phyloP scores from a whole-genome alignment of 2,888 invertebrate genomes.

The Morpho helenor region DNA sequence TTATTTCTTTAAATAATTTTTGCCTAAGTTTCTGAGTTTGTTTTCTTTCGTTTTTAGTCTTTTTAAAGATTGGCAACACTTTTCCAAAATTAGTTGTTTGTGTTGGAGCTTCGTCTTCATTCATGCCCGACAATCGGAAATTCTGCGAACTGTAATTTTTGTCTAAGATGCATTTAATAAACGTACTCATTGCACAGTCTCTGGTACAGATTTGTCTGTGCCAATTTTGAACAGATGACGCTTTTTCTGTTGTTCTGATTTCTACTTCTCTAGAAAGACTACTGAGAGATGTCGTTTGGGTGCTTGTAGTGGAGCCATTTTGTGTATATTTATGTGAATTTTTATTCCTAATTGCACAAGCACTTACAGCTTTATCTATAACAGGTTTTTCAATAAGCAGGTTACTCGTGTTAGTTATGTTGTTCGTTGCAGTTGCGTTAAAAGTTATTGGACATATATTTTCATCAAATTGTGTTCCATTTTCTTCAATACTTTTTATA shows the following conservation, averaged over 20 bases:
- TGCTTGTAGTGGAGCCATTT: constrained; percentile 15
- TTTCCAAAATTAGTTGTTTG: constrained; percentile 19
- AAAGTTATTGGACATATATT: constrained; percentile 15
- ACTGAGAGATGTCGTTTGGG: constrained; percentile 20
- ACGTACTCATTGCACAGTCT: constrained; percentile 39
- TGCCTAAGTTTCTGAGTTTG: constrained; percentile 26
- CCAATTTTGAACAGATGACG: constrained; percentile 41
- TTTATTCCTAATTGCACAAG: constrained; percentile 7
- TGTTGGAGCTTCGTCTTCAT: constrained; percentile 9
- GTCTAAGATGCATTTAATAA: constrained; percentile 36
- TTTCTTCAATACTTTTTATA: constrained; percentile 30
- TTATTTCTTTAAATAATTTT: constrained; percentile 39
- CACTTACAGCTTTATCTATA: constrained; percentile 26
- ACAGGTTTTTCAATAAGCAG: constrained; percentile 1
- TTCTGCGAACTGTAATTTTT: constrained; percentile 26
- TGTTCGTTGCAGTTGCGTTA: constrained; percentile 7
- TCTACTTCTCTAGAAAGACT: constrained; percentile 18
- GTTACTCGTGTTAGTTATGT: constrained; percentile 16
- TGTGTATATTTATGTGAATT: constrained; percentile 11
- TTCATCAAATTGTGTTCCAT: constrained; percentile 38
- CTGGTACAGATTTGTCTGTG: constrained; percentile 29
- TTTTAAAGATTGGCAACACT: constrained; percentile 15
- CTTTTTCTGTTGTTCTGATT: constrained; percentile 29
- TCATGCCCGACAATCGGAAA: constrained; percentile 20
- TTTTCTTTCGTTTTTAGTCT: constrained; percentile 12